Conservation (phyloP, 2,888 invertebrate species). For the Parasteatoda lunata region DNA sequence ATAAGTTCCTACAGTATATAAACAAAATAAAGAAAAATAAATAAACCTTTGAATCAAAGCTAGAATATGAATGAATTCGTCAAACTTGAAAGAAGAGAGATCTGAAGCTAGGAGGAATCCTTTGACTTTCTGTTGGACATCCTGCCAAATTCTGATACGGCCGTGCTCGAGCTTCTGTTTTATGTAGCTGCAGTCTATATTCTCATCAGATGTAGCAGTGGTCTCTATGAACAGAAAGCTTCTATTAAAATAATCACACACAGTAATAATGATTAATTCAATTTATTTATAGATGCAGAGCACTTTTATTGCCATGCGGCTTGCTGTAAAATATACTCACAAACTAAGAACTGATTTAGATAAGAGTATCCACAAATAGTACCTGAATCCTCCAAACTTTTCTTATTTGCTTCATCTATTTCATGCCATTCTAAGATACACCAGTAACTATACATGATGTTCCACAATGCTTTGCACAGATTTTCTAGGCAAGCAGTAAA, state of each 20-base stretch:
- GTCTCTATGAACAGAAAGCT: too few relatives aligned
- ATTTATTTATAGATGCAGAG: too few relatives aligned
- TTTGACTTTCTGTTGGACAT: conserved; percentile 92
- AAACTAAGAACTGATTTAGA: too few relatives aligned
- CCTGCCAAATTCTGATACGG: conserved; percentile 90
- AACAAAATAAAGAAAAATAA: not conserved
- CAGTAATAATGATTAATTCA: too few relatives aligned
- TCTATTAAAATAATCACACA: too few relatives aligned
- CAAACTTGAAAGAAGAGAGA: conserved; percentile 90
- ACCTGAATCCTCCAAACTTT: conserved; percentile 30
- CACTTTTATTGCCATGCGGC: too few relatives aligned
- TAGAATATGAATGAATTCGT: conserved; percentile 93
- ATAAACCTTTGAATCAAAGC: conserved; percentile 85
- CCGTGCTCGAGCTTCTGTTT: conserved; percentile 92
- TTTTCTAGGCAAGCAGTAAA: conserved; percentile 86
- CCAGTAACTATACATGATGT: conserved; percentile 86
- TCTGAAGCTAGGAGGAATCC: conserved; percentile 86
- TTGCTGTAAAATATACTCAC: too few relatives aligned
- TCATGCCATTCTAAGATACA: conserved; percentile 86
- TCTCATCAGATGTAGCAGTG: not conserved
- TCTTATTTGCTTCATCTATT: conserved; percentile 72
- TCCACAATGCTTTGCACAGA: conserved; percentile 89
- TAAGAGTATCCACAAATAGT: too few relatives aligned
- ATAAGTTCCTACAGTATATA: too few relatives aligned
- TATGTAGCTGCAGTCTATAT: conserved; percentile 84